Percentiles rank a stretch among this genome's conserved stretches.
These are phyloP conservation scores for Halocynthia aurantium DNA, from an alignment of 23 tunicate genomes.

Conservation along the genomic window DNA sequence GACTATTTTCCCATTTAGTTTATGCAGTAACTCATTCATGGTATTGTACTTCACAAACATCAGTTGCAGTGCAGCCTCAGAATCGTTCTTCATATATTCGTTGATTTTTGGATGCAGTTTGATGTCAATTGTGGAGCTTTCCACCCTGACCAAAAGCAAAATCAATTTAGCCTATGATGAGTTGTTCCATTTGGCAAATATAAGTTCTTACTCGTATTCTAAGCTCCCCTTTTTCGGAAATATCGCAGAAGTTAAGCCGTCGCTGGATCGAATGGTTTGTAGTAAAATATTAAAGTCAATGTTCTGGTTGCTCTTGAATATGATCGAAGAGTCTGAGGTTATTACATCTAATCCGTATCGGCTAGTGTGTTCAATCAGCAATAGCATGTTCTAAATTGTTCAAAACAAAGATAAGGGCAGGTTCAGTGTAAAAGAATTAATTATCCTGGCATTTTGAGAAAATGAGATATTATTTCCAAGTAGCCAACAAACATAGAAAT, in stretches of 20 bases:
- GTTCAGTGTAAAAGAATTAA: too few species aligned
- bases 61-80: background rate
- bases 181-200: background rate
- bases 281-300: slow-evolving; percentile 12
- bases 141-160: slow-evolving; percentile 2
- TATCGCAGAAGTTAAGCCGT: background rate
- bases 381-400: slow-evolving; percentile 13
- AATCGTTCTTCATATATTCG: background rate
- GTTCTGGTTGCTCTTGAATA: slow-evolving; percentile 13
- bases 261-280: background rate
- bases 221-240: background rate
- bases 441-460: background rate
- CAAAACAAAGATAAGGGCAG: too few species aligned
- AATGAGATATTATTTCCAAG: background rate
- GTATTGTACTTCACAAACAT: slow-evolving; percentile 46
- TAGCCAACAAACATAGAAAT: background rate
- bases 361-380: slow-evolving; percentile 14
- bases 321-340: slow-evolving; percentile 14
- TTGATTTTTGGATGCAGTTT: slow-evolving; percentile 1
- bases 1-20: slow-evolving; percentile 19
- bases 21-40: slow-evolving; percentile 19
- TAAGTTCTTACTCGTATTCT: slow-evolving; percentile 22
- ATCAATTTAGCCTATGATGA: background rate
- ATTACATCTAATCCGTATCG: slow-evolving; percentile 19
- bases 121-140: slow-evolving; percentile 11